phyloP scores from a whole-genome alignment of 2,797 vertebrate species.

The Coilia nasus region DNA sequence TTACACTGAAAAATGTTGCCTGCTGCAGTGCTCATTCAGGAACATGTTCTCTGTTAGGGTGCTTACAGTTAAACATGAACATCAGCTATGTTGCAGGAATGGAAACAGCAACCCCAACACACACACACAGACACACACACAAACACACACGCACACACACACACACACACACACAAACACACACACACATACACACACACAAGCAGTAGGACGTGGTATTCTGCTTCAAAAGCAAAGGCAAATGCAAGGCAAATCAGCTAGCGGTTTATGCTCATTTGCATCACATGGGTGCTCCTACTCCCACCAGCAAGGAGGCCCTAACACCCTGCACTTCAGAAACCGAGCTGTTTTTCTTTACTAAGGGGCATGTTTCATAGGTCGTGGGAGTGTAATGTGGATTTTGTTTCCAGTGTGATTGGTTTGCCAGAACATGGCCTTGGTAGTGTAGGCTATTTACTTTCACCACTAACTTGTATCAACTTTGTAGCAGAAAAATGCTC shows the following conservation, averaged over 20 bases:
- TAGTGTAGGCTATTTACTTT: too few relatives aligned
- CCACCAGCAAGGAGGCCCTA: not conserved
- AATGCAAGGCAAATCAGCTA: not conserved
- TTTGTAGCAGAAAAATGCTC: too few relatives aligned
- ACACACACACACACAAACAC: conserved; percentile 25
- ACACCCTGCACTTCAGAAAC: not conserved
- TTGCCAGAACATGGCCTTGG: too few relatives aligned
- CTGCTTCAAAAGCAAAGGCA: not conserved
- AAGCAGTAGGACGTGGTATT: conserved; percentile 60
- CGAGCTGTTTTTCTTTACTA: conserved; percentile 46
- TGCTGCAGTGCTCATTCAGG: not conserved
- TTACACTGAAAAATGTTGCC: not conserved
- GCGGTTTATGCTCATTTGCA: not conserved
- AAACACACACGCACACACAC: conserved; percentile 24
- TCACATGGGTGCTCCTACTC: not conserved
- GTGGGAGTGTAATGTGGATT: too few relatives aligned
- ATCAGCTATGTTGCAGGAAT: not conserved
- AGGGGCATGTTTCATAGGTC: not conserved
- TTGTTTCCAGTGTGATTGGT: too few relatives aligned
- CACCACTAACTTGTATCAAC: too few relatives aligned
- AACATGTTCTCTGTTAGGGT: not conserved
- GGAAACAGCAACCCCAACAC: not conserved
- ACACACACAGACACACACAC: conserved; percentile 31
- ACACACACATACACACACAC: conserved; percentile 30
- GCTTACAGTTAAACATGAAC: not conserved